These are phyloP conservation scores for Amphipyra berbera DNA, from an alignment of 2,888 invertebrate genomes.

Conservation along the genomic window DNA sequence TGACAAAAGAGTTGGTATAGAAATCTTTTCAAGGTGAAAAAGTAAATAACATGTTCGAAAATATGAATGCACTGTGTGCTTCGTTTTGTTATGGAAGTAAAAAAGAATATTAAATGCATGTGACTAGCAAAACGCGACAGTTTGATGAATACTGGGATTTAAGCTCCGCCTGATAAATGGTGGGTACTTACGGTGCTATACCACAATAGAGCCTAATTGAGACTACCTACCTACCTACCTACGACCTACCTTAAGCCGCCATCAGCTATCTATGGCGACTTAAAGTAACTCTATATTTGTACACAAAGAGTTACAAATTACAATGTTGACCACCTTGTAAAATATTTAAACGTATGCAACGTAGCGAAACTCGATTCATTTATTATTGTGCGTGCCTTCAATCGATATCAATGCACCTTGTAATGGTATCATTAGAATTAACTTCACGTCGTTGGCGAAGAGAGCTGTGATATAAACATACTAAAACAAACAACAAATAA, in stretches of 20 bases:
- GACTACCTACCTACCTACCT: no score
- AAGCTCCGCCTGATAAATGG: conserved; percentile 19
- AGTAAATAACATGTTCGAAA: conserved; percentile 13
- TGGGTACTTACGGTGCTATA: neutral
- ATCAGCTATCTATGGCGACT: no score
- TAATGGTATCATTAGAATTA: conserved; percentile 47
- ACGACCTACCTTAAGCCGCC: conserved; percentile 9
- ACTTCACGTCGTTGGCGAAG: conserved; percentile 25
- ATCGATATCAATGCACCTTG: conserved; percentile 42
- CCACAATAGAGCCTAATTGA: conserved; percentile 35
- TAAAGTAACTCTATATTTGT: neutral
- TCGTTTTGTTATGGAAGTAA: conserved; percentile 19
- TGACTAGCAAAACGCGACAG: conserved; percentile 4
- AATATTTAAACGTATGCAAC: conserved; percentile 40
- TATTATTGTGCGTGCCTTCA: conserved; percentile 42
- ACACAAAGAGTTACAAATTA: conserved; percentile 27
- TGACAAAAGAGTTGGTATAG: conserved; percentile 26
- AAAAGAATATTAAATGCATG: conserved; percentile 20
- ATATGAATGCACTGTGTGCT: conserved; percentile 27
- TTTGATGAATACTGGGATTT: neutral
- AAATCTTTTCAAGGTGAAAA: conserved; percentile 38
- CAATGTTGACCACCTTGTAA: conserved; percentile 38
- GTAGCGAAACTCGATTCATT: conserved; percentile 40
- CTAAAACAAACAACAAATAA: conserved; percentile 37
- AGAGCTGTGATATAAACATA: conserved; percentile 34